These are phyloP conservation scores for Amyelois transitella DNA, from an alignment of 1,140 invertebrate species.

Conservation along the genomic window DNA sequence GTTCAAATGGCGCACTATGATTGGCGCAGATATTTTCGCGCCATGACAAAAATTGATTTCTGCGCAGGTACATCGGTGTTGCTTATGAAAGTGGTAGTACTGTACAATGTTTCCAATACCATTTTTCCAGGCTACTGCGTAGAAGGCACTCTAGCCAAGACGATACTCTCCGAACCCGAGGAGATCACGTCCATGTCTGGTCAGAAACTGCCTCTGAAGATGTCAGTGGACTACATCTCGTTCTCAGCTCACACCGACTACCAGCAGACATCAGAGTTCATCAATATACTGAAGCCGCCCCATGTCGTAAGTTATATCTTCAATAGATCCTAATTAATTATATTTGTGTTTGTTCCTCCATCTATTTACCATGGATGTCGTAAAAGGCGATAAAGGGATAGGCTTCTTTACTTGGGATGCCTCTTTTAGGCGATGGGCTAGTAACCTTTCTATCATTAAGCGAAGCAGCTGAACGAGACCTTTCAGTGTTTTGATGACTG, in stretches of 20 bases:
- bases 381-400: too few relatives aligned
- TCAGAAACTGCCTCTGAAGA: conserved; percentile 96
- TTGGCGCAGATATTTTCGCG: too few relatives aligned
- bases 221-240: conserved; percentile 99
- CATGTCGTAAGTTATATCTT: conserved; percentile 94
- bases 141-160: conserved; percentile 98
- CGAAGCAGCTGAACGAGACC: too few relatives aligned
- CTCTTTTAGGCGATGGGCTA: too few relatives aligned
- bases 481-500: too few relatives aligned
- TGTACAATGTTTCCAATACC: conserved; percentile 1
- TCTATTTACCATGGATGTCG: too few relatives aligned
- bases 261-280: conserved; percentile 98
- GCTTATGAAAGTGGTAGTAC: too few relatives aligned
- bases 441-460: too few relatives aligned
- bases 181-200: conserved; percentile 97
- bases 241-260: conserved; percentile 99
- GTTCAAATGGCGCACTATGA: too few relatives aligned
- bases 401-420: too few relatives aligned
- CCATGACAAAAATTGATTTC: too few relatives aligned
- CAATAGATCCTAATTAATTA: background rate
- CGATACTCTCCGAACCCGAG: conserved; percentile 97
- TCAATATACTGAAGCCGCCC: conserved; percentile 93
- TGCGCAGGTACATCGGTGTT: too few relatives aligned
- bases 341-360: background rate
- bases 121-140: conserved; percentile 91